Conservation (phyloP, 2,797 vertebrate species). For the Etheostoma perlongum region DNA sequence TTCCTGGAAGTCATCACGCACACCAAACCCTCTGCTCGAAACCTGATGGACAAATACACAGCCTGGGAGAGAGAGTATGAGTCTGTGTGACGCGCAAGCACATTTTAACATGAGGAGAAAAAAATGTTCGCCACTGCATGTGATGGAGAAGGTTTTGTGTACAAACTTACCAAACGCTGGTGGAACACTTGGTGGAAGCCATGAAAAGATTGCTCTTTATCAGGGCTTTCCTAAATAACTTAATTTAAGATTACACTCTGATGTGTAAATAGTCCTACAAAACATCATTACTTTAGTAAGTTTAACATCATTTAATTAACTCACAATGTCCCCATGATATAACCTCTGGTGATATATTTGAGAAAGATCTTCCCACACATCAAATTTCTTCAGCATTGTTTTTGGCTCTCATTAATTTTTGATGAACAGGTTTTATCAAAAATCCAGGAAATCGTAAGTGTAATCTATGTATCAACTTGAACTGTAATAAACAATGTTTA, state of each 20-base stretch:
- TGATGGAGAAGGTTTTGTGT: not conserved
- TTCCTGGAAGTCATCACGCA: conserved; percentile 91
- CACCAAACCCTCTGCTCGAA: conserved; percentile 92
- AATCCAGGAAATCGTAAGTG: too few relatives aligned
- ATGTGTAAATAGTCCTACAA: not conserved
- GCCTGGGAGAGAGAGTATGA: conserved; percentile 90
- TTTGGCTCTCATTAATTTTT: not conserved
- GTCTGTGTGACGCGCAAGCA: conserved; percentile 63
- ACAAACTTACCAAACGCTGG: not conserved
- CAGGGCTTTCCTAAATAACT: not conserved
- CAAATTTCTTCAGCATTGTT: not conserved
- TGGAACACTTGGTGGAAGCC: not conserved
- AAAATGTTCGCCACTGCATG: not conserved
- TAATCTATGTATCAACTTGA: too few relatives aligned
- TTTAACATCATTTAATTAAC: not conserved
- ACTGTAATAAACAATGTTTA: too few relatives aligned
- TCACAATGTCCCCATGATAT: not conserved
- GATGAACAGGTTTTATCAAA: too few relatives aligned
- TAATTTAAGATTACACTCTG: not conserved
- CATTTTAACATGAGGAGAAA: not conserved
- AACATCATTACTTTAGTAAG: not conserved
- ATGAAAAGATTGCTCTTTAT: not conserved
- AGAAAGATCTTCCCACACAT: not conserved
- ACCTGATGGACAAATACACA: conserved; percentile 87
- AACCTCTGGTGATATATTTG: not conserved